Base-by-base conservation (phyloP, 2,113 vertebrate species). In the Bos javanicus region DNA sequence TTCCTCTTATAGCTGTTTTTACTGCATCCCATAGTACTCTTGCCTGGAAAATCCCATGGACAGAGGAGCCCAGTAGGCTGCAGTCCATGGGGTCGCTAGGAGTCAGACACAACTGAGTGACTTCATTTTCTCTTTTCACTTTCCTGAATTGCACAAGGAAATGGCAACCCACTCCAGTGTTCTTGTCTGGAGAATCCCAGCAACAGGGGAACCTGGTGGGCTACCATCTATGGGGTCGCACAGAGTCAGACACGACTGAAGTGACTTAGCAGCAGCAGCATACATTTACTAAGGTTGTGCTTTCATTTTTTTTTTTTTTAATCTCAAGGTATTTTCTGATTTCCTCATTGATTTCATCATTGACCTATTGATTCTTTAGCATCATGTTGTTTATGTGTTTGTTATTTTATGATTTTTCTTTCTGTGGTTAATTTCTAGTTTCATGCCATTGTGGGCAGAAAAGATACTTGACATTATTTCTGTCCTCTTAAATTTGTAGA, bases 51-150 rank as follows among this genome's bases (percentile, higher is more conserved):
- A n/a, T 2, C 16, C 64, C 64, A 10, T 36, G 64, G 17, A n/a
- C 8, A 1, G 33, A 67, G 17, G 64, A 67, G 33, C 16, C 33
- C 0, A 0, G 33, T 21, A 5, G 64, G 8, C 33, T 67, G 4
- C 33, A 67, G 64, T 36, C 64, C 8, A 36, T 67, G 17, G 17
- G 33, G 33, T 67, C 0, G 1, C 33, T 67, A 19, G 33, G 33
- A 36, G 33, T 67, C 4, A 1, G 64, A 67, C 64, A 36, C 0
- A 1, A 36, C 33, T 67, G 64, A 36, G 33, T 5, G 8, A 67
- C 33, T 36, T 67, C 17, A 0, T 33, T 67, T 67, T 67, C 8
- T 21, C 64, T n/a, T 67, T n/a, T 67, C 64, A 67, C 33, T 36
- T 67, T 67, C 17, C 7, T 67, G 4, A 17, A 36, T 36, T 67